Percentiles rank a stretch among this genome's conserved stretches.
Evolutionary conservation across 2,797 vertebrate species (phyloP).

Genomic region (Vultur gryphus): DNA sequence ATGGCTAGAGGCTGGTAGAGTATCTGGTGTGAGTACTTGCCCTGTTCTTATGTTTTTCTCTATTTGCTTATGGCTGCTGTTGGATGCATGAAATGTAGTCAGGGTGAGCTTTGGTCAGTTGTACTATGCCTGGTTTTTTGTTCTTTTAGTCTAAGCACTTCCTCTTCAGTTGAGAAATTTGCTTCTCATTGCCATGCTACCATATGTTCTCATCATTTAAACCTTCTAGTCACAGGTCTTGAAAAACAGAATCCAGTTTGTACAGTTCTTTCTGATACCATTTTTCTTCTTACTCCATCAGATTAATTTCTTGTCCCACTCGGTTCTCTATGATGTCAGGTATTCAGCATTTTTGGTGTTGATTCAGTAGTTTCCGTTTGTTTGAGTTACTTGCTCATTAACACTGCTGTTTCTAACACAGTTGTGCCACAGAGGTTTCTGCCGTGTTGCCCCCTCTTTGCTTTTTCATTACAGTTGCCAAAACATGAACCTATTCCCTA

Average conservation of each 20-base stretch:
- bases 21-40: neutral
- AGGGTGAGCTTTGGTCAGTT: neutral
- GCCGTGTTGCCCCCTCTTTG: neutral
- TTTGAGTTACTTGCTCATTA: neutral
- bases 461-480: neutral
- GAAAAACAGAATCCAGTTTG: neutral
- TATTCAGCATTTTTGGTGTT: neutral
- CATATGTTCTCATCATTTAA: neutral
- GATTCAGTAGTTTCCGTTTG: neutral
- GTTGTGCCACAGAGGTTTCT: neutral
- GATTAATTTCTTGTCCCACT: neutral
- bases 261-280: neutral
- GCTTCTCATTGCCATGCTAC: neutral
- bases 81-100: neutral
- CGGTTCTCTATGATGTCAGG: neutral
- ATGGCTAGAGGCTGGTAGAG: neutral
- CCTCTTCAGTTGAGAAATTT: neutral
- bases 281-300: neutral
- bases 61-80: neutral
- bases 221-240: neutral
- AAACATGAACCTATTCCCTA: neutral
- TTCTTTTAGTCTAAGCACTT: neutral
- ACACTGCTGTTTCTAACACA: neutral
- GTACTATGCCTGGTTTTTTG: neutral
- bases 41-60: neutral